Conservation (phyloP, 2,888 invertebrate species). For the Omphaloscelis lunosa region DNA sequence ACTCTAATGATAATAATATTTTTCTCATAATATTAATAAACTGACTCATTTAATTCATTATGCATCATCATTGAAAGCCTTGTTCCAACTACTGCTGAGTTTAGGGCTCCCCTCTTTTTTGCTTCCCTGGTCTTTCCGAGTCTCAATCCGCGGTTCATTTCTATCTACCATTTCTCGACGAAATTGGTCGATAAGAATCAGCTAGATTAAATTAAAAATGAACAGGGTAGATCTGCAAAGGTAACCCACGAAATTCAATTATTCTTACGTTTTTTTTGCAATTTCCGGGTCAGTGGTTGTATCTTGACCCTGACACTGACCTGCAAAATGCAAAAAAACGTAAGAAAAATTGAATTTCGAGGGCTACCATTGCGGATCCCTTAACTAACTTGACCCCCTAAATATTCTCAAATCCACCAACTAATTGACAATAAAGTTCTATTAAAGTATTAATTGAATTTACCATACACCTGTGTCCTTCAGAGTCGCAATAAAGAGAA, state of each 20-base stretch:
- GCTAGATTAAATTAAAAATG: neutral
- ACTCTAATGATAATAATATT: neutral
- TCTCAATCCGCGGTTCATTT: neutral
- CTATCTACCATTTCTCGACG: neutral
- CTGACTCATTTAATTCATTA: neutral
- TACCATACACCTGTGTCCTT: slow-evolving; percentile 69
- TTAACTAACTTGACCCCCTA: neutral
- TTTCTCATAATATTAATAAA: neutral
- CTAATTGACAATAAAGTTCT: slow-evolving; percentile 33
- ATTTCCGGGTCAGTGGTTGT: no score
- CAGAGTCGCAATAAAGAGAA: slow-evolving; percentile 71
- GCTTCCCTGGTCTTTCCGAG: neutral
- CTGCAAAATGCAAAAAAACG: no score
- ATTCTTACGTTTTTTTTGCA: no score
- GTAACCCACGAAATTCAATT: no score
- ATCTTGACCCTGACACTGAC: no score
- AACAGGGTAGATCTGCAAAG: no score
- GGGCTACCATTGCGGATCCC: no score
- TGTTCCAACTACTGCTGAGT: neutral
- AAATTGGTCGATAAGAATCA: neutral
- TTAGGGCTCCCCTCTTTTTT: neutral
- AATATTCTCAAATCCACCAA: slow-evolving; percentile 5
- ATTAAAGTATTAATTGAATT: slow-evolving; percentile 57
- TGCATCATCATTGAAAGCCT: neutral
- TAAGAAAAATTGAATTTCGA: no score